Percentiles rank a stretch among this genome's conserved stretches.
These are phyloP conservation scores for Paraplagusia blochii DNA, from an alignment of 2,113 vertebrate species.

Conservation along the genomic window DNA sequence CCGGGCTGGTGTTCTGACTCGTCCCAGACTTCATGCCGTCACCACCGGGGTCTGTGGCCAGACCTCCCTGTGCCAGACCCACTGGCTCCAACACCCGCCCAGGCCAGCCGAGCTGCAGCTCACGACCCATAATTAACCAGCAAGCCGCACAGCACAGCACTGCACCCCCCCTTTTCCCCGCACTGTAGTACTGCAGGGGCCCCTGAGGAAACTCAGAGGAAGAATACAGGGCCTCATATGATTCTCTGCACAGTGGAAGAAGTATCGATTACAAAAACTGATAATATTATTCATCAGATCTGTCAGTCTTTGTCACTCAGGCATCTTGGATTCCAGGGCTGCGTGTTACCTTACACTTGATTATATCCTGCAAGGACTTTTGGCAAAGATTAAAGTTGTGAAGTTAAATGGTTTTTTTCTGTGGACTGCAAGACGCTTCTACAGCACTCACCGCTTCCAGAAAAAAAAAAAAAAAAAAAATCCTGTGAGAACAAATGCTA, in stretches of 20 bases:
- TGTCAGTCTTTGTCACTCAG: constrained; percentile 25
- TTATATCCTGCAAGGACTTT: constrained; percentile 41
- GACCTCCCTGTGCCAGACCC: constrained; percentile 84
- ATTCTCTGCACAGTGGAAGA: neutral
- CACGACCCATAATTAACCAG: constrained; percentile 81
- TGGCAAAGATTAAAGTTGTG: constrained; percentile 48
- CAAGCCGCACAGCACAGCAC: constrained; percentile 65
- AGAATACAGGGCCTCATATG: constrained; percentile 17
- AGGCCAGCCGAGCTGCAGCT: constrained; percentile 79
- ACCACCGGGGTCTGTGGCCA: constrained; percentile 83
- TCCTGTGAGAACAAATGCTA: no score
- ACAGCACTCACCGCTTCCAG: no score
- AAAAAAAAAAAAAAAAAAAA: no score
- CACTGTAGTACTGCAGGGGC: constrained; percentile 42
- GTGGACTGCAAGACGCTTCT: constrained; percentile 15
- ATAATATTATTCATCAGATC: constrained; percentile 14
- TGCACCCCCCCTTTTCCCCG: constrained; percentile 51
- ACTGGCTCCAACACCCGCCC: constrained; percentile 83
- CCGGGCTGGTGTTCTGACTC: constrained; percentile 82
- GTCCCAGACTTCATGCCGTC: constrained; percentile 85
- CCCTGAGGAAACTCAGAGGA: constrained; percentile 50
- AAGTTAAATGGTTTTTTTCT: constrained; percentile 23
- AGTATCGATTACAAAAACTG: constrained; percentile 1
- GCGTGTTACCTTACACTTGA: constrained; percentile 36
- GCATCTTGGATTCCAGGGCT: constrained; percentile 19